Evolutionary conservation across 2,797 vertebrate species (phyloP).

Genomic region (Sarcoramphus papa): DNA sequence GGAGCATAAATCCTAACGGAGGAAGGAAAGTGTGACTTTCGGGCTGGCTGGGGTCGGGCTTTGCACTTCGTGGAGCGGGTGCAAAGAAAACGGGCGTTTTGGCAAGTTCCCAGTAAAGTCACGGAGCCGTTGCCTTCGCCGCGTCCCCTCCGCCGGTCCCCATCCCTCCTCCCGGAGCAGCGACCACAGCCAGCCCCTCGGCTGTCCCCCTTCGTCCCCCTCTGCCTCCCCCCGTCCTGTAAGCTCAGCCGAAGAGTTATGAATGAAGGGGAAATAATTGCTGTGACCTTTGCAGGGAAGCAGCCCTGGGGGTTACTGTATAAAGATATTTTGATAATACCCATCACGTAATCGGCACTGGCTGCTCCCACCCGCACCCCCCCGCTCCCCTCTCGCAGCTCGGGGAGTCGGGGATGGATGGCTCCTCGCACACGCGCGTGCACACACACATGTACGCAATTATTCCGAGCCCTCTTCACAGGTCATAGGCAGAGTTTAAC

Average conservation of each 20-base stretch:
- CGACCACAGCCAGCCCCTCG: background rate
- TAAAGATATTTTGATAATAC: slow-evolving; percentile 7
- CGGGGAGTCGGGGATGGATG: background rate
- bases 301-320: background rate
- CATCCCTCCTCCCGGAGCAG: background rate
- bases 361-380: background rate
- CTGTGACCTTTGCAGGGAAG: slow-evolving; percentile 28
- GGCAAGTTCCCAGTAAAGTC: background rate
- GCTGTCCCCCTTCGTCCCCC: background rate
- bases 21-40: fast-evolving
- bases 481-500: slow-evolving; percentile 68
- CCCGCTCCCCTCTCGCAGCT: background rate
- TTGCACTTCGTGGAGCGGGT: background rate
- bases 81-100: background rate
- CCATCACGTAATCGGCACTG: background rate
- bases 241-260: background rate
- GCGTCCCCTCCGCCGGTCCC: fast-evolving
- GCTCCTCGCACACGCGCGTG: background rate
- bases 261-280: background rate
- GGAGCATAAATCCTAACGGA: background rate
- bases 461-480: slow-evolving; percentile 58
- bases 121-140: fast-evolving
- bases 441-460: slow-evolving; percentile 13
- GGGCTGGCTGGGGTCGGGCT: background rate
- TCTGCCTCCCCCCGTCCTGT: background rate